Conservation (phyloP, 2,888 invertebrate genomes). For the Clitarchus hookeri region DNA sequence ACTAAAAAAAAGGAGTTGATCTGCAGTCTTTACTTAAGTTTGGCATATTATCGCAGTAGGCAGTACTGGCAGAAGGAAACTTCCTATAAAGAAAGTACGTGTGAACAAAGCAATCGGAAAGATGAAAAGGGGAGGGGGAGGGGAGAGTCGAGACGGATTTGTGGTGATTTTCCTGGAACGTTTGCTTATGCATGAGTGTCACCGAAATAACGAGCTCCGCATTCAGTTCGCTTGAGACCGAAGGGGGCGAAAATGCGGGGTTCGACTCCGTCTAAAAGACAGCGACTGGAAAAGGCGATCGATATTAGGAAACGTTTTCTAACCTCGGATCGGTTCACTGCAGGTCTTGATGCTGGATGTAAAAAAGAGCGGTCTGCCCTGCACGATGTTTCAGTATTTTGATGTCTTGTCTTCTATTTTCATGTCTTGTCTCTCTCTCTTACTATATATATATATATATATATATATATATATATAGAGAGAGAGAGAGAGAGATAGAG, state of each 20-base stretch:
- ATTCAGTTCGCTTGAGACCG: background rate
- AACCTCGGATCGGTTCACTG: background rate
- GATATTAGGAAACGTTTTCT: background rate
- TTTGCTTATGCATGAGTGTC: conserved; percentile 42
- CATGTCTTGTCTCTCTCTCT: too few species aligned
- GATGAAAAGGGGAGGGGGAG: too few species aligned
- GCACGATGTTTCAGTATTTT: background rate
- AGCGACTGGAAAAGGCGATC: background rate
- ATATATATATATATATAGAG: too few species aligned
- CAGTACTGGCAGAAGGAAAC: too few species aligned
- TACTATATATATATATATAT: too few species aligned
- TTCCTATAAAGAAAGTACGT: too few species aligned
- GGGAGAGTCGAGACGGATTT: too few species aligned
- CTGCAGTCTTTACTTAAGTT: too few species aligned
- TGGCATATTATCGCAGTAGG: too few species aligned
- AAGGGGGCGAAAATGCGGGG: background rate
- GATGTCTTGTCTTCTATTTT: background rate
- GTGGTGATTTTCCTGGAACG: background rate
- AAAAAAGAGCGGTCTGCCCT: background rate
- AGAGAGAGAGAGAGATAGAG: too few species aligned
- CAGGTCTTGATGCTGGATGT: background rate
- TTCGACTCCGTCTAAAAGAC: background rate
- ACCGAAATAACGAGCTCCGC: conserved; percentile 40
- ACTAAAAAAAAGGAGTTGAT: too few species aligned
- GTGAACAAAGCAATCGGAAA: too few species aligned